Evolutionary conservation across 2,113 vertebrate species (phyloP).

Genomic region (Nanger granti): DNA sequence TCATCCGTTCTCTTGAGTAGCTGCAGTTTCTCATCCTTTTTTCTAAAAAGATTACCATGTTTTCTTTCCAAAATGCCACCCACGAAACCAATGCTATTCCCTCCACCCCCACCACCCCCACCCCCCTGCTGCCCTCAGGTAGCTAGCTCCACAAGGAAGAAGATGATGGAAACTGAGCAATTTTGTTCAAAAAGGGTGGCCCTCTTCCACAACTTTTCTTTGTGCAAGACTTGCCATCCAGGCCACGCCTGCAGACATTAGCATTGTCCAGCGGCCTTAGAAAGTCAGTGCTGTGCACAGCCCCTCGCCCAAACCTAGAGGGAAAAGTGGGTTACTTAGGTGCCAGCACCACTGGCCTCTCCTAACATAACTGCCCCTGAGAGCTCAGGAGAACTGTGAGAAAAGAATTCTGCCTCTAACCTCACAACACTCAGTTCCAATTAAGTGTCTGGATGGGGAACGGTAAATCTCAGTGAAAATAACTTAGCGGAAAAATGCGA

Average conservation of each 20-base stretch:
- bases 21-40: slow-evolving; percentile 21
- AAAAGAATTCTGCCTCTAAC: background rate
- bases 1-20: slow-evolving; percentile 7
- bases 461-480: background rate
- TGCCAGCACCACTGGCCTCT: background rate
- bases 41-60: slow-evolving; percentile 2
- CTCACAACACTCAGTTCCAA: background rate
- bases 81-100: background rate
- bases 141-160: slow-evolving; percentile 8
- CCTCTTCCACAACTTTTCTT: background rate
- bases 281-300: background rate
- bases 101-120: too few relatives aligned
- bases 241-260: background rate
- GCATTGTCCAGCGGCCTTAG: background rate
- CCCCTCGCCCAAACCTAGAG: background rate
- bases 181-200: background rate
- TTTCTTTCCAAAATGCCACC: slow-evolving; percentile 40
- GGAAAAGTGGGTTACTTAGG: background rate
- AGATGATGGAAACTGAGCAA: background rate
- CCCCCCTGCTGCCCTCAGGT: background rate
- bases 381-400: background rate
- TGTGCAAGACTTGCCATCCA: background rate
- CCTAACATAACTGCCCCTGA: background rate
- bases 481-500: background rate
- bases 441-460: background rate